phyloP scores from a whole-genome alignment of 2,113 vertebrate genomes.

The Ciconia stormi region DNA sequence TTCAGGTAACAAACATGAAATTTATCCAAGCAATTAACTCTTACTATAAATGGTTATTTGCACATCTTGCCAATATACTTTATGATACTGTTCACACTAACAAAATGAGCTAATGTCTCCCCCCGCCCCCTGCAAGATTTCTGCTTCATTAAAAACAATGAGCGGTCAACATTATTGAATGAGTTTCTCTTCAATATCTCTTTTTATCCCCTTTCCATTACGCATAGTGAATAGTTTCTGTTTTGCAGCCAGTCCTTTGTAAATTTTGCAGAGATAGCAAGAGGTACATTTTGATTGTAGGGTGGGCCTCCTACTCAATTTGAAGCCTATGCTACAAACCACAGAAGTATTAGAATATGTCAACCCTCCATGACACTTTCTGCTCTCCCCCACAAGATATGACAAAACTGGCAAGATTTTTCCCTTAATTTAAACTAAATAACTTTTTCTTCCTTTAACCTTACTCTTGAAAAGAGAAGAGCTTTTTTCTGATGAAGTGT shows the following conservation, averaged over 20 bases:
- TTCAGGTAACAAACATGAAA: neutral
- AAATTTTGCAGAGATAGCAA: neutral
- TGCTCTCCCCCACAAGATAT: fast-evolving
- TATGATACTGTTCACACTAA: neutral
- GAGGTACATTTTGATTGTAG: neutral
- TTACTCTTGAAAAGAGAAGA: neutral
- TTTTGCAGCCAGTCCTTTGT: neutral
- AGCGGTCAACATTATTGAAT: neutral
- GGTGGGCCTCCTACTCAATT: neutral
- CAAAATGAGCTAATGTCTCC: neutral
- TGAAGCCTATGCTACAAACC: neutral
- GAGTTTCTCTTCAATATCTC: neutral
- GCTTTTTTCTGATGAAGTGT: neutral
- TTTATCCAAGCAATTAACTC: neutral
- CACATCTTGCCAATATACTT: neutral
- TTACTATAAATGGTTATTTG: neutral
- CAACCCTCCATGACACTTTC: neutral
- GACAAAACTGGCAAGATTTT: neutral
- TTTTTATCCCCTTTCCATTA: neutral
- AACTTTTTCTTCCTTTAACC: neutral
- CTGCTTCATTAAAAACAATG: neutral
- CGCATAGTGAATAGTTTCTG: neutral
- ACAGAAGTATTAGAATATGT: neutral
- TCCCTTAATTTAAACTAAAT: neutral
- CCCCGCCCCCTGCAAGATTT: neutral